These are phyloP conservation scores for Microdon myrmicae DNA, from an alignment of 2,888 invertebrate species.

Conservation along the genomic window DNA sequence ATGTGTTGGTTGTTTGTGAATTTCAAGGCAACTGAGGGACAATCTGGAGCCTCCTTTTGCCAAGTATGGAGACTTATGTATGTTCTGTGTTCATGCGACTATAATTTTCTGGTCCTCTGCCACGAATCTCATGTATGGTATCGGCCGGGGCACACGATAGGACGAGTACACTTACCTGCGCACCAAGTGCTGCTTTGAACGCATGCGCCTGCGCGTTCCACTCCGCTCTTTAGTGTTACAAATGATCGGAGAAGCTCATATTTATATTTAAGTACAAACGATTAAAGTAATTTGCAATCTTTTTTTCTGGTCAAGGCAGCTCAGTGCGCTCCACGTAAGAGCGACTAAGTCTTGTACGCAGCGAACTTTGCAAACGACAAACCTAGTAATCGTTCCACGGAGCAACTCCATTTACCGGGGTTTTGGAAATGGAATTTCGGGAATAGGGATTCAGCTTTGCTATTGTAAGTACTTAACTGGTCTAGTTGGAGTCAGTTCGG, in stretches of 20 bases:
- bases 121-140: conserved; percentile 38
- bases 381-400: too few species aligned
- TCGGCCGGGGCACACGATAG: conserved; percentile 14
- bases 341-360: too few species aligned
- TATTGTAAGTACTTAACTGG: too few species aligned
- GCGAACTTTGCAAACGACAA: too few species aligned
- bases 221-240: conserved; percentile 47
- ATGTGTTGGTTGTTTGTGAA: conserved; percentile 35
- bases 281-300: conserved; percentile 52
- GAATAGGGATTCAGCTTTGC: too few species aligned
- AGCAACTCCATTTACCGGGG: too few species aligned
- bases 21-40: conserved; percentile 40
- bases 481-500: too few species aligned
- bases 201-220: conserved; percentile 29
- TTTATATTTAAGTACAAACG: conserved; percentile 51
- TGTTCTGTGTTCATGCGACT: conserved; percentile 38
- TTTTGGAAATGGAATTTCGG: too few species aligned
- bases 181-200: conserved; percentile 1
- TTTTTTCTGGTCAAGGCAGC: conserved; percentile 41
- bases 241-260: conserved; percentile 50
- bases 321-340: too few species aligned
- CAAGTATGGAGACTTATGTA: conserved; percentile 38
- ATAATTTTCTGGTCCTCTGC: conserved; percentile 42
- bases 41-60: conserved; percentile 16
- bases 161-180: conserved; percentile 6